These are phyloP conservation scores for Coenobita brevimanus DNA, from an alignment of 1,140 invertebrate genomes.

Conservation along the genomic window DNA sequence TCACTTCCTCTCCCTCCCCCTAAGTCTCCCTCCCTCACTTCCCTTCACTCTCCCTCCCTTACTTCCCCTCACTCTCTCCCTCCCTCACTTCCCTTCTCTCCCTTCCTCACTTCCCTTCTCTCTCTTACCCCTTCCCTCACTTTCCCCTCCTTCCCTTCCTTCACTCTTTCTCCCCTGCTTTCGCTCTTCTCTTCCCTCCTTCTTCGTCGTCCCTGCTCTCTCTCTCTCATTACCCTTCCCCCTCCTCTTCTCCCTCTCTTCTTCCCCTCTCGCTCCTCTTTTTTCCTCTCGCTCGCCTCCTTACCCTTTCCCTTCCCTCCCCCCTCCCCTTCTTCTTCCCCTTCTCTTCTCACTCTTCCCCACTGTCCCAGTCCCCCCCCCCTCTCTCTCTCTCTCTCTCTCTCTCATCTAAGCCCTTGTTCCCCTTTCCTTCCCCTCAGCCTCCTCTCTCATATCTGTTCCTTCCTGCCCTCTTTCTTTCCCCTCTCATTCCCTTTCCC, in stretches of 20 bases:
- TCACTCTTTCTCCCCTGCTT: not conserved
- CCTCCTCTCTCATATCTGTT: not conserved
- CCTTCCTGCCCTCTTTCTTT: not conserved
- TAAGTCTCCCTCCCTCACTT: constrained; percentile 1
- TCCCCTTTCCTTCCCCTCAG: too few relatives aligned
- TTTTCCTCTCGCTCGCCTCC: not conserved
- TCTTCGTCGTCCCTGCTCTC: not conserved
- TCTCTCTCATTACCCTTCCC: not conserved
- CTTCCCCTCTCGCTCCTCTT: not conserved
- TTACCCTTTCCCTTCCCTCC: not conserved
- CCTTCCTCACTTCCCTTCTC: not conserved
- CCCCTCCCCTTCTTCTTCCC: not conserved
- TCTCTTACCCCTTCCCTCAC: too few relatives aligned
- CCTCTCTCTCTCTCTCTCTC: not conserved
- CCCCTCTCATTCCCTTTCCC: not conserved
- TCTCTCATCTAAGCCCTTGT: not conserved
- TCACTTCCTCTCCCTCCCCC: not conserved
- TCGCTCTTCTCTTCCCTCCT: not conserved
- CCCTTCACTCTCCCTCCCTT: constrained; percentile 13
- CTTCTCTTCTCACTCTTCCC: not conserved
- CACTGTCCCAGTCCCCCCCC: not conserved
- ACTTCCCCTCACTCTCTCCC: not conserved
- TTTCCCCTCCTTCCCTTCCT: not conserved
- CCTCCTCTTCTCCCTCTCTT: too few relatives aligned
- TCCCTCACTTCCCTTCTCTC: not conserved